Percentiles rank a stretch among this genome's conserved stretches.
Evolutionary conservation across 2,888 invertebrate genomes (phyloP).

Genomic region (Horisme vitalbata): DNA sequence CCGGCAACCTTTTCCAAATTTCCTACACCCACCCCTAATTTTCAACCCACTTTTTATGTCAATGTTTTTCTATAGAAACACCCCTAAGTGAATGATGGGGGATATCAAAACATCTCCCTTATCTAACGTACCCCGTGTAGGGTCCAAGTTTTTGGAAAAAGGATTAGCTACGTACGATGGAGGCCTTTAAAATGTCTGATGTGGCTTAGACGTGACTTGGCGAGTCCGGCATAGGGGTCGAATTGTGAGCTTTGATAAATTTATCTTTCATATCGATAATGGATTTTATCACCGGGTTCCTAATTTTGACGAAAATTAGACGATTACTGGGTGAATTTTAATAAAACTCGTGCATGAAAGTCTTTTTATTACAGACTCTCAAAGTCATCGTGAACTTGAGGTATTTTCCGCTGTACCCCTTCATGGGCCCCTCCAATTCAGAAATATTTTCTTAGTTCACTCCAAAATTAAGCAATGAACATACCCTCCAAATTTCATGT

Average conservation of each 20-base stretch:
- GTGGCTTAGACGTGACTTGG: constrained; percentile 44
- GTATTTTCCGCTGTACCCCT: too few species aligned
- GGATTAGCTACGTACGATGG: constrained; percentile 68
- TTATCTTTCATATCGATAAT: constrained; percentile 8
- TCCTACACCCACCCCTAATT: constrained; percentile 56
- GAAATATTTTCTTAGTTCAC: too few species aligned
- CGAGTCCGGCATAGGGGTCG: constrained; percentile 33
- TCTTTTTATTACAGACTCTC: too few species aligned
- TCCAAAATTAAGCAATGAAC: too few species aligned
- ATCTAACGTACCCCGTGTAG: constrained; percentile 55
- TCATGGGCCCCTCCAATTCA: too few species aligned
- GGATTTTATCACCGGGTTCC: too few species aligned
- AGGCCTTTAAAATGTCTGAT: constrained; percentile 57
- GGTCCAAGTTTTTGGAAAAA: constrained; percentile 72
- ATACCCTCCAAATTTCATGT: too few species aligned
- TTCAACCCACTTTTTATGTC: constrained; percentile 80
- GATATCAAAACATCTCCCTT: constrained; percentile 80
- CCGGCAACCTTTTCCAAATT: constrained; percentile 67
- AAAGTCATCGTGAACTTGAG: too few species aligned
- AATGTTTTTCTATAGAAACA: constrained; percentile 80
- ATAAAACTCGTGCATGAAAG: too few species aligned
- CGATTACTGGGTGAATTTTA: too few species aligned
- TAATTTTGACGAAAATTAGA: too few species aligned
- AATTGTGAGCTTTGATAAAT: constrained; percentile 26
- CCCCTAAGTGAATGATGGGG: constrained; percentile 75